Evolutionary conservation across 2,113 vertebrate species (phyloP).

Genomic region (Lipotes vexillifer): DNA sequence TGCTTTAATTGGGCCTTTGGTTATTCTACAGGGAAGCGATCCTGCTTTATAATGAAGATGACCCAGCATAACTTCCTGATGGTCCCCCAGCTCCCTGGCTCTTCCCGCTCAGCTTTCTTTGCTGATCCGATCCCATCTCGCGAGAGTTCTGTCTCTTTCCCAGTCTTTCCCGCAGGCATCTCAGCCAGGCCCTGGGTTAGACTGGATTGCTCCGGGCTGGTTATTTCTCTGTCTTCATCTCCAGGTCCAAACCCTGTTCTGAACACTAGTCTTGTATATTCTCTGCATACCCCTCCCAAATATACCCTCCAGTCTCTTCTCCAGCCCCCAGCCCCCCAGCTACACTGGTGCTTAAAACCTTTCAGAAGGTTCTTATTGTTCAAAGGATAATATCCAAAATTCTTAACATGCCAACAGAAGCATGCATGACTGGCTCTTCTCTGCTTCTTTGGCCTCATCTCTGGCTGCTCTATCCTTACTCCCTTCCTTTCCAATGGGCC

Average conservation of each 20-base stretch:
- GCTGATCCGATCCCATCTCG: neutral
- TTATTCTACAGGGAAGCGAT: neutral
- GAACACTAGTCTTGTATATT: neutral
- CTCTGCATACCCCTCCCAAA: neutral
- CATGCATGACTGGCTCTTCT: neutral
- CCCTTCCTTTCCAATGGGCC: neutral
- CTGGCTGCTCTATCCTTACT: neutral
- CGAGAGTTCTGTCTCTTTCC: neutral
- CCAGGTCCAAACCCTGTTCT: neutral
- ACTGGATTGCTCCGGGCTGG: accelerated
- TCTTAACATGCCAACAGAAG: neutral
- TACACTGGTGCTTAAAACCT: neutral
- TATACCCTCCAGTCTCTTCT: neutral
- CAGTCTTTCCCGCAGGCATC: neutral
- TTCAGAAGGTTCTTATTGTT: neutral
- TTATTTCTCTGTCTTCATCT: neutral
- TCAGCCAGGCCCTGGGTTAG: neutral
- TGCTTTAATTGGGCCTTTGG: neutral
- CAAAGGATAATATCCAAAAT: neutral
- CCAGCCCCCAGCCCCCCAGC: neutral
- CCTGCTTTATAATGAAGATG: neutral
- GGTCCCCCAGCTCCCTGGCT: too few relatives aligned
- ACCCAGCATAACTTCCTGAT: neutral
- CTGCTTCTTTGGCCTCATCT: neutral
- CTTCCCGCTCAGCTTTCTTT: neutral